Evolutionary conservation across 2,797 vertebrate genomes (phyloP), one percentile per base, ranked within the genome.

Genomic region (Chloroceryle inda): DNA sequence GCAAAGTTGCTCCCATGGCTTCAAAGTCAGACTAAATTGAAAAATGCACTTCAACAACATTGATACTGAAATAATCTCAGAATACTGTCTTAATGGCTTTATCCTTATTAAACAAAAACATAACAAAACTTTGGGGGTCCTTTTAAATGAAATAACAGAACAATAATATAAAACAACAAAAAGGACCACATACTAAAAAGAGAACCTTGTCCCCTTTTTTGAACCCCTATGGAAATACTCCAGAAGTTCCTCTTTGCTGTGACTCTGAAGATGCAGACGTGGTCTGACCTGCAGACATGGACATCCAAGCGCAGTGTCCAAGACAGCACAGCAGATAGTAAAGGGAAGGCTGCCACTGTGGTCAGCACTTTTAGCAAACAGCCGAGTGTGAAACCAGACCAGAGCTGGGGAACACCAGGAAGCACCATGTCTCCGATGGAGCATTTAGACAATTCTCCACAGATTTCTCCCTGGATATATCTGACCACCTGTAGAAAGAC

Each of bases 21-120:
- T 97, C 94, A 96, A 96, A 97, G 96, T 86, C 91, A 92, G 69
- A 85, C 55, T 95, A 95, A 96, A 96, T 84, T 94, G 94, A 97
- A 96, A 96, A 96, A 96, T 69, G 92, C 2, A 0, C 82, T 94
- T 94, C 76, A 94, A 27, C 92, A 94, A 91, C 87, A 90, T 13
- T 76, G 95, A 94, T 94, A 89, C 79, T 73, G 69, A 92, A 96
- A 96, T 86, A 95, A 94, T 11, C 82, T 85, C 73, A 85, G 76
- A 94, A 96, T 53, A 73, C 42, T 78, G 42, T 85, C 79, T 75
- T 86, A 91, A 94, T 86, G 50, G 72, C 66, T 88, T 88, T 45
- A 91, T 17, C 18, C 59, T 89, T 88, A 92, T 86, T 92, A 91
- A 95, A 94, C 38, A 96, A 94, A 94, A 93, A 47, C 42, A 88